Conservation (phyloP, 1,140 invertebrate species). For the Holcopasites calliopsidis region DNA sequence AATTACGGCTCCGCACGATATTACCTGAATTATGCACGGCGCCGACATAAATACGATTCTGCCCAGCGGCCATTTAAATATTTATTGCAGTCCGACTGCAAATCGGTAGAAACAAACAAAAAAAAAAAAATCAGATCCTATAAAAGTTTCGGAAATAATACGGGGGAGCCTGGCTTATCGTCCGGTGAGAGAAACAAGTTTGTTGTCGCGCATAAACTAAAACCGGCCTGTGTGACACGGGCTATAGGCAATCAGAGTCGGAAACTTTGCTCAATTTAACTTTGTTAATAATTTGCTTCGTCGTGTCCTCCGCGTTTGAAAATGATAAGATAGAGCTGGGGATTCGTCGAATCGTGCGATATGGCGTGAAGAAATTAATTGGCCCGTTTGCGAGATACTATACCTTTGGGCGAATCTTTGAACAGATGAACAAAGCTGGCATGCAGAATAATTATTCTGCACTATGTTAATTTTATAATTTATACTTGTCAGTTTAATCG, state of each 20-base stretch:
- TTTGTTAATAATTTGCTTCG: constrained; percentile 59
- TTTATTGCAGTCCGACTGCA: background rate
- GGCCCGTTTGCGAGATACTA: no score
- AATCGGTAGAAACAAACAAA: no score
- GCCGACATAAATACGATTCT: background rate
- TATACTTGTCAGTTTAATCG: no score
- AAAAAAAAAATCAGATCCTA: background rate
- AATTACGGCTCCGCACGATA: background rate
- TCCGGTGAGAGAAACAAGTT: background rate
- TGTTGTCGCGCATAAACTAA: constrained; percentile 47
- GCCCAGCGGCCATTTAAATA: background rate
- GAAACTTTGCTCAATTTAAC: constrained; percentile 62
- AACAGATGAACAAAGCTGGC: no score
- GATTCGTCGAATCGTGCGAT: no score
- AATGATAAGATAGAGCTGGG: no score
- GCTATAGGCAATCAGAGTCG: constrained; percentile 49
- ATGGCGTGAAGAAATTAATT: no score
- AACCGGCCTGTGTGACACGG: constrained; percentile 18
- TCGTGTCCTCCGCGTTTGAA: constrained; percentile 36
- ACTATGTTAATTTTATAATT: no score
- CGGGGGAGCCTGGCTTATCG: background rate
- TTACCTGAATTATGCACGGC: background rate
- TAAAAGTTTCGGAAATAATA: background rate
- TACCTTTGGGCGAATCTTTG: no score
- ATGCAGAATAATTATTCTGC: no score